Conservation (phyloP, 2,888 invertebrate species). For the Papilio demoleus region DNA sequence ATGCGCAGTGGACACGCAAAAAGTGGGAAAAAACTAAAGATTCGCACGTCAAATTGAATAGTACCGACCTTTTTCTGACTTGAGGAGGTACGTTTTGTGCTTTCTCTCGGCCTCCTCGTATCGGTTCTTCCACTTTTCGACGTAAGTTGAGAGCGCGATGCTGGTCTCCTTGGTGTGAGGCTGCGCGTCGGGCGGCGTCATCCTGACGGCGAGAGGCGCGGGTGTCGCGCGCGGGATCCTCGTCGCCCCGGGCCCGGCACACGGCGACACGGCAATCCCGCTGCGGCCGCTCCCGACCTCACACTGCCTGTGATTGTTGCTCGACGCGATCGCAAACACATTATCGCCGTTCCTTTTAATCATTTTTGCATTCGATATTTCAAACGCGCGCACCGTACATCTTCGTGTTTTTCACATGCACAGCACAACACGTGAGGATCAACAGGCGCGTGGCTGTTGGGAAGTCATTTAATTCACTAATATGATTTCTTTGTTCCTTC, state of each 20-base stretch:
- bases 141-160: constrained; percentile 78
- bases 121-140: constrained; percentile 86
- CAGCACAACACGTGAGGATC: constrained; percentile 70
- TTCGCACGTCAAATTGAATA: constrained; percentile 48
- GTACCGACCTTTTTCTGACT: constrained; percentile 88
- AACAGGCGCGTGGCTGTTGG: constrained; percentile 73
- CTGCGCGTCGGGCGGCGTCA: constrained; percentile 79
- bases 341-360: constrained; percentile 83
- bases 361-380: constrained; percentile 80
- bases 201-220: constrained; percentile 72
- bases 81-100: constrained; percentile 86
- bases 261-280: constrained; percentile 78
- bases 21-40: constrained; percentile 55
- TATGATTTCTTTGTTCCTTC: constrained; percentile 75
- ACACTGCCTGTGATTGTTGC: constrained; percentile 81
- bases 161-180: constrained; percentile 77
- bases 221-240: constrained; percentile 80
- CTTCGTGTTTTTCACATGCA: constrained; percentile 70
- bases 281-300: constrained; percentile 68
- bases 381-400: constrained; percentile 75
- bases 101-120: constrained; percentile 88
- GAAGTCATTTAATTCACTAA: constrained; percentile 64
- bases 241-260: constrained; percentile 70
- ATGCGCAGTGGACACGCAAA: constrained; percentile 67
- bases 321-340: constrained; percentile 82